Percentiles rank a stretch among this genome's conserved stretches.
These are phyloP conservation scores for Pantelozetes paolii DNA, from an alignment of 2,888 invertebrate genomes.

Conservation along the genomic window DNA sequence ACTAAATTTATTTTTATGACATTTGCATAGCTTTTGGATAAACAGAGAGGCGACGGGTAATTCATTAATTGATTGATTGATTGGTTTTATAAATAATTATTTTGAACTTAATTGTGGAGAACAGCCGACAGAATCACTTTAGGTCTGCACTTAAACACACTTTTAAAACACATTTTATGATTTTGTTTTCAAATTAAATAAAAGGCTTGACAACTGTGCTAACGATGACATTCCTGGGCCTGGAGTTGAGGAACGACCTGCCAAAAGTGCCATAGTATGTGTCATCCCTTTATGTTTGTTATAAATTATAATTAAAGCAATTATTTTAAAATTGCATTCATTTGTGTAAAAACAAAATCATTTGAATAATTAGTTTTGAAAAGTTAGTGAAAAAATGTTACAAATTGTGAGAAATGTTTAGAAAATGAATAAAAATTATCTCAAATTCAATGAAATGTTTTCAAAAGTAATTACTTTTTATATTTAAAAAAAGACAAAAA, in stretches of 20 bases:
- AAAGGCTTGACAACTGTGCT: conserved; percentile 74
- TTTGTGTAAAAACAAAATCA: no score
- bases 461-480: no score
- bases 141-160: conserved; percentile 57
- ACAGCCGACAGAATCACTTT: conserved; percentile 71
- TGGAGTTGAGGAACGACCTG: conserved; percentile 72
- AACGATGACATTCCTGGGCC: conserved; percentile 76
- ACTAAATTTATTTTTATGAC: neutral
- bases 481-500: no score
- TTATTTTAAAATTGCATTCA: no score
- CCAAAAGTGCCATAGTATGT: conserved; percentile 70
- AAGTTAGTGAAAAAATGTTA: no score
- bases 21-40: conserved; percentile 52
- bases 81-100: no score
- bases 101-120: no score
- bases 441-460: no score
- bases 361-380: no score
- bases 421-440: no score
- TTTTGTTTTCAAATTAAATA: neutral
- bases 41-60: conserved; percentile 62
- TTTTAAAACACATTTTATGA: neutral
- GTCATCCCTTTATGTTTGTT: neutral
- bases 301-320: no score
- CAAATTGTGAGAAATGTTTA: no score
- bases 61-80: neutral